Percentiles rank a stretch among this genome's conserved stretches.
These are phyloP conservation scores for Cyrtodaria siliqua DNA, from an alignment of 2,888 invertebrate genomes.

Conservation along the genomic window DNA sequence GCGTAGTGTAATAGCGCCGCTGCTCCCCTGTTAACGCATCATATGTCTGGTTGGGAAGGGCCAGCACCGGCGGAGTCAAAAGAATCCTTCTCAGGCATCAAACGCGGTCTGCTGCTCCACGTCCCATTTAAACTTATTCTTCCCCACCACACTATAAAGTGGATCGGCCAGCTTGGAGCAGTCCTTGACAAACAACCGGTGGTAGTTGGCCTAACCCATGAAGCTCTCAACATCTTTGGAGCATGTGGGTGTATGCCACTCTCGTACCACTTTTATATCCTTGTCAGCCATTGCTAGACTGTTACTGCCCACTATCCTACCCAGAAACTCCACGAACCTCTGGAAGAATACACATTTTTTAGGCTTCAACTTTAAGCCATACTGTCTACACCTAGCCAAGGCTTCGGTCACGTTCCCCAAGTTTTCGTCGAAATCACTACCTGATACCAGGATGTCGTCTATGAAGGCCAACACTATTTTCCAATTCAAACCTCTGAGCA, in stretches of 20 bases:
- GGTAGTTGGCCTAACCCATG: slow-evolving; percentile 48
- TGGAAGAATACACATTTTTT: slow-evolving; percentile 29
- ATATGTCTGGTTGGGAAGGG: no score
- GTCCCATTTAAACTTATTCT: slow-evolving; percentile 29
- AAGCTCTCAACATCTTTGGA: slow-evolving; percentile 50
- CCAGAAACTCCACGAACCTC: slow-evolving; percentile 23
- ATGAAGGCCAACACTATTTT: slow-evolving; percentile 50
- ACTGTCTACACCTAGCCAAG: slow-evolving; percentile 33
- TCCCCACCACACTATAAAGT: slow-evolving; percentile 34
- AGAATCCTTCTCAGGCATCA: no score
- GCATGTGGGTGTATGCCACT: slow-evolving; percentile 23
- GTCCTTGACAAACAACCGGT: slow-evolving; percentile 34
- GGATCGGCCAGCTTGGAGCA: slow-evolving; percentile 25
- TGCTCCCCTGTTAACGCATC: no score
- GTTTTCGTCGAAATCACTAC: slow-evolving; percentile 39
- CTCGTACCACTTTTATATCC: slow-evolving; percentile 11
- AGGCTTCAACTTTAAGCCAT: background rate
- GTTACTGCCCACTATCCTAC: slow-evolving; percentile 20
- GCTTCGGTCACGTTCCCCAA: slow-evolving; percentile 34
- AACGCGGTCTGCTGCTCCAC: no score
- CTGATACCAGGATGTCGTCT: slow-evolving; percentile 62
- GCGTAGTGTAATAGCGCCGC: no score
- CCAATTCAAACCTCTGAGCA: slow-evolving; percentile 48
- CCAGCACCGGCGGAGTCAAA: no score
- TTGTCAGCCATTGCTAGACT: slow-evolving; percentile 14